phyloP scores from a whole-genome alignment of 2,113 vertebrate genomes.

The Podarcis muralis region DNA sequence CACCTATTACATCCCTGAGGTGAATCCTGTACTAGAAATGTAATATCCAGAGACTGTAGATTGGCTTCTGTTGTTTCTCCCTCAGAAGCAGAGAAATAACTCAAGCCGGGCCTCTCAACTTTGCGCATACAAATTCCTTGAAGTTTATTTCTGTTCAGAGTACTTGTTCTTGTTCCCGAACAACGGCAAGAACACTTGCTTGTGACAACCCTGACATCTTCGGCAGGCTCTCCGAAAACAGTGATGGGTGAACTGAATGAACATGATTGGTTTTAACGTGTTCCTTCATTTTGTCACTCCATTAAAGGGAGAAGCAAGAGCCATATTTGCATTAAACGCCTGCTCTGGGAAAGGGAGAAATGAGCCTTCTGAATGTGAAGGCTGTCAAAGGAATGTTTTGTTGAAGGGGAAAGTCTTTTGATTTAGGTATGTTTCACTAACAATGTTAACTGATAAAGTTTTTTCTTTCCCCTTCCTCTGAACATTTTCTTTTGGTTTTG shows the following conservation, averaged over 20 bases:
- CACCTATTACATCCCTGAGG: not conserved
- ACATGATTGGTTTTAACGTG: conserved; percentile 71
- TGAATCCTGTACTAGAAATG: not conserved
- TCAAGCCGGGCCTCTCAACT: conserved; percentile 35
- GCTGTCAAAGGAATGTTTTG: conserved; percentile 69
- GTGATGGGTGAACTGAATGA: conserved; percentile 61
- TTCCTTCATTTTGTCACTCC: conserved; percentile 59
- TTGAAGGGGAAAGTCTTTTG: conserved; percentile 63
- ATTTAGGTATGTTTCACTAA: conserved; percentile 69
- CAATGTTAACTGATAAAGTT: conserved; percentile 68
- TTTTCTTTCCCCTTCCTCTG: conserved; percentile 26
- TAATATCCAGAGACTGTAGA: conserved; percentile 1
- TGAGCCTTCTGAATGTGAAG: conserved; percentile 71
- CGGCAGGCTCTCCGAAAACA: conserved; percentile 61
- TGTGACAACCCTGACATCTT: conserved; percentile 69
- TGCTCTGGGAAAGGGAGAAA: conserved; percentile 66
- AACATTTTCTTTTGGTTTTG: conserved; percentile 64
- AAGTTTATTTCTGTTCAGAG: conserved; percentile 63
- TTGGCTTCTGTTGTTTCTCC: not conserved
- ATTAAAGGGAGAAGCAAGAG: conserved; percentile 60
- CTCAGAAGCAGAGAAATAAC: conserved; percentile 27
- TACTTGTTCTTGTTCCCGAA: conserved; percentile 52
- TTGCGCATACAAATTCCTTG: conserved; percentile 49
- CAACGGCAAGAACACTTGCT: conserved; percentile 68
- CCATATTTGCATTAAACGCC: conserved; percentile 72